Conservation (phyloP, 2,113 vertebrate species). For the Hystrix cristata region DNA sequence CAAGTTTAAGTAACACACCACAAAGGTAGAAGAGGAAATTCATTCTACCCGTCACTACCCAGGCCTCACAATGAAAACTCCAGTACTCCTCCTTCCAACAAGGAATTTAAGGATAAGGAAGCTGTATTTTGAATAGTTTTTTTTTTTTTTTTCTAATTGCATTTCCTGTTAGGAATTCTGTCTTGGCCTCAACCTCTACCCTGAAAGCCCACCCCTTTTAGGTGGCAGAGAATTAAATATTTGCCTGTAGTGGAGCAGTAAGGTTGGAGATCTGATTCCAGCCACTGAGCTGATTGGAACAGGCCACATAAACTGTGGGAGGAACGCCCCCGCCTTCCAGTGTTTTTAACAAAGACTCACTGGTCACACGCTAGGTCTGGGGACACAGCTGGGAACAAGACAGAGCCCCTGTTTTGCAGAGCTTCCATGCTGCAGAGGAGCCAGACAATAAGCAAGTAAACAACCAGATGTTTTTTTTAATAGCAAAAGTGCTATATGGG, state of each 20-base stretch:
- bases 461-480: background rate
- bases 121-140: background rate
- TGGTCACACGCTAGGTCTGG: background rate
- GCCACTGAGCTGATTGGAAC: background rate
- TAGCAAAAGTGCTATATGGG: background rate
- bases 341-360: background rate
- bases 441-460: background rate
- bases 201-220: background rate
- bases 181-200: background rate
- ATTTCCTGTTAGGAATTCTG: background rate
- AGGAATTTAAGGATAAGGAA: background rate
- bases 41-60: background rate
- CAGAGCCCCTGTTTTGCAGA: too few relatives aligned
- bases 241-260: background rate
- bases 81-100: background rate
- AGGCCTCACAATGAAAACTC: background rate
- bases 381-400: background rate
- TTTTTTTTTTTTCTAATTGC: background rate
- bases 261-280: background rate
- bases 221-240: background rate
- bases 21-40: background rate
- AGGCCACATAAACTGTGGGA: background rate
- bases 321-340: background rate
- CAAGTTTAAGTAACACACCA: background rate
- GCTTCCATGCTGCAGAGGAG: background rate